These are phyloP conservation scores for Columba janthina DNA, from an alignment of 2,113 vertebrate genomes.

Conservation along the genomic window DNA sequence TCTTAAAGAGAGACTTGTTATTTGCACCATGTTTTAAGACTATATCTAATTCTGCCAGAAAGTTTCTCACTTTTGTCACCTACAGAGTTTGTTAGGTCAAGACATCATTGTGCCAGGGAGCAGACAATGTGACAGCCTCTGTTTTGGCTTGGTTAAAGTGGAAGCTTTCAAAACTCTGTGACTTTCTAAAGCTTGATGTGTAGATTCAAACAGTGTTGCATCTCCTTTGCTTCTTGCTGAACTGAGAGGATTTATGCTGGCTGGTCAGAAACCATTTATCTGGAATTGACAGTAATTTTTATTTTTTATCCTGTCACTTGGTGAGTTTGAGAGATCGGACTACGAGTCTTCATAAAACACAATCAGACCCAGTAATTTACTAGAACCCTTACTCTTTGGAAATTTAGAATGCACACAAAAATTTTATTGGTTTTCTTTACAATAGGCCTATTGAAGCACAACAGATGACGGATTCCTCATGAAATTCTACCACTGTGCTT, in stretches of 20 bases:
- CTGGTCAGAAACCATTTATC: not conserved
- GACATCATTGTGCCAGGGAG: not conserved
- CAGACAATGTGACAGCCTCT: not conserved
- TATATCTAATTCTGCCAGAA: rapidly evolving
- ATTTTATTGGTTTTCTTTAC: not conserved
- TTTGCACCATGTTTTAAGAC: not conserved
- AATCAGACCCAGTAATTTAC: not conserved
- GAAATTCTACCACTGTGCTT: not conserved
- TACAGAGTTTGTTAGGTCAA: not conserved
- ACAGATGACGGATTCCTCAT: not conserved
- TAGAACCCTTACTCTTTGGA: not conserved
- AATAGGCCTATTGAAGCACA: not conserved
- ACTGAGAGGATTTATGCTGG: rapidly evolving
- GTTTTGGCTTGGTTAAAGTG: not conserved
- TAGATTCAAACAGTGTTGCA: not conserved
- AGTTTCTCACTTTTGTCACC: not conserved
- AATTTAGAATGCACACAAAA: not conserved
- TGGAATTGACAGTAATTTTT: not conserved
- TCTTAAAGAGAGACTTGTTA: not conserved
- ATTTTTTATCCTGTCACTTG: not conserved
- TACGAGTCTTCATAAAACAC: not conserved
- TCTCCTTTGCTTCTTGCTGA: not conserved
- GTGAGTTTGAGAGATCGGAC: not conserved
- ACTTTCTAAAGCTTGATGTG: not conserved
- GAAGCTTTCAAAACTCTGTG: not conserved